Base-by-base conservation (phyloP, 2,888 invertebrate species). In the Oscheius sp. region DNA sequence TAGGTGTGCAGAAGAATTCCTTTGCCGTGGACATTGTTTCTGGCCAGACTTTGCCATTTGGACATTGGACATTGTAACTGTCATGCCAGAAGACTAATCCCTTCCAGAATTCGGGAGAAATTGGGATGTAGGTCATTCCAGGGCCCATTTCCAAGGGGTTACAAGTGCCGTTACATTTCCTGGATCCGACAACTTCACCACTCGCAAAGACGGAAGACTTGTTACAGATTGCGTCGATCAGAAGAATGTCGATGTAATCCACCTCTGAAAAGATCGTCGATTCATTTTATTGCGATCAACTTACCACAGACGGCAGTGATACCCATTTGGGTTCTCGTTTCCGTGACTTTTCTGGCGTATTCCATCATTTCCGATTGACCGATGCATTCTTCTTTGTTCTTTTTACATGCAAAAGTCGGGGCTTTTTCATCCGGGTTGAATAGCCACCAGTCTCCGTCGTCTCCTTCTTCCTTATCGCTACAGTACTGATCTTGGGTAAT, bases 1-100 rank as follows among this genome's bases (percentile, higher is more conserved):
- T 18, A 1, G 13, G 2, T 6, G 16, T 18, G 25, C 61, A 61
- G 12, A n/a, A 16, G 45, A 43, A 61, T 3, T 2, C 1, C 21
- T 43, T 61, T 13, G 1, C 18, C 18, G 9, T 7, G 7, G 18
- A 41, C 41, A n/a, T 13, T 7, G 61, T 43, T 2, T 41, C 61
- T 1, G n/a, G 5, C 12, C 21, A 61, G 23, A 61, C 61, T 61
- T 41, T 41, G 1, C 43, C 45, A 13, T 7, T n/a, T 1, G 61
- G 61, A 21, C 61, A 61, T 5, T 41, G 23, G 21, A 61, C 23
- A n/a, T n/a, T 61, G 45, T 61, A 61, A 1, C 18, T 41, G 18
- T 61, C 18, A 7, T 13, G 7, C 1, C 9, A 12, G 13, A 61
- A 1, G 6, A 61, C 61, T 2, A 23, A 61, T 21, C 16, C 25